Base-by-base conservation (phyloP, 2,888 invertebrate genomes). In the Parnassius orleans region DNA sequence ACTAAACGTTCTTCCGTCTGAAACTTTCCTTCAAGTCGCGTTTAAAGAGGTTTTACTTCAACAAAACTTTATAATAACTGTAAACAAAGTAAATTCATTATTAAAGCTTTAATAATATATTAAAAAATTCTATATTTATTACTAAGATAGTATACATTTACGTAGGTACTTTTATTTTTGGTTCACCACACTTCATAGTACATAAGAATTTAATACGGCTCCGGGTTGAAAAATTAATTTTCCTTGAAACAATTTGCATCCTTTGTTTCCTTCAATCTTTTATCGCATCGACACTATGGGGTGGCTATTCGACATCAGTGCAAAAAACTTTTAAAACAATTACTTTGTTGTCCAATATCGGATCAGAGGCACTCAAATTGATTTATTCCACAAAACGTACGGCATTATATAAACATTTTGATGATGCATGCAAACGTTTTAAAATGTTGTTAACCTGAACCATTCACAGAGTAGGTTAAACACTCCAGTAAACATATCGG, bases 251-350 rank as follows among this genome's bases (percentile, higher is more conserved):
- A 59, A 53, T 62, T 57, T 50, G 41, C 43, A 47, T 44, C 44
- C 10, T 52, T 60, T 58, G 55, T 60, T 59, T 53, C 57, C 41
- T 54, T 53, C 59, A 53, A 51, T 48, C 57, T 57, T 66, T 68
- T 65, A 68, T 72, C 73, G 67, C 74, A 71, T 71, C 64, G 63
- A 68, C 70, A 73, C 70, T 66, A 75, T 63, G 55, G 65, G 79
- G 73, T 72, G 76, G 75, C 79, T 79, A 78, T 76, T 73, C 69
- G 69, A 69, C 71, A 75, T 71, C 72, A 68, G 68, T 72, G 74
- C 72, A 75, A 57, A 83, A 83, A 84, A 85, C 87, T 87, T 87
- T 86, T 84, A 86, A 84, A 86, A 81, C 84, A 87, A 87, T 87
- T 84, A 82, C 76, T 75, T 68, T 72, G 74, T 75, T 76, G 75